phyloP scores from a whole-genome alignment of 2,888 invertebrate species.

The Thera obeliscata region DNA sequence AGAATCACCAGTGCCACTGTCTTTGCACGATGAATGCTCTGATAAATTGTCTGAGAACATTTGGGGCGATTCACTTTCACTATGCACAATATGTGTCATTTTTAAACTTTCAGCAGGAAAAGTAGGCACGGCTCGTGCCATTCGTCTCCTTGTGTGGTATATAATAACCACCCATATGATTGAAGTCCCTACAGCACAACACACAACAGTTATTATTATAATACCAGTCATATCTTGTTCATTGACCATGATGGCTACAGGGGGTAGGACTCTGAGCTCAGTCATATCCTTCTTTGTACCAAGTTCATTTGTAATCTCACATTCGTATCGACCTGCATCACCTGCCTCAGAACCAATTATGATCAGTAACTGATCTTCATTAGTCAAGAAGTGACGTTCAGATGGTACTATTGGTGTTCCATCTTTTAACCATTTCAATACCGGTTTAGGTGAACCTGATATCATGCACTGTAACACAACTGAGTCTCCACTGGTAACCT shows the following conservation, averaged over 20 bases:
- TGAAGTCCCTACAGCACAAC: conserved; percentile 96
- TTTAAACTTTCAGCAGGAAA: conserved; percentile 77
- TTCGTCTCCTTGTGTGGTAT: conserved; percentile 91
- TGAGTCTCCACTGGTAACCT: conserved; percentile 91
- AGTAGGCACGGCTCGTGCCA: conserved; percentile 79
- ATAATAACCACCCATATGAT: conserved; percentile 96
- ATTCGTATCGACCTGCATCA: conserved; percentile 95
- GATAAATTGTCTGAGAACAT: conserved; percentile 87
- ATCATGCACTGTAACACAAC: conserved; percentile 95
- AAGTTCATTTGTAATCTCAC: conserved; percentile 94
- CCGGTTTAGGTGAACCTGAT: conserved; percentile 92
- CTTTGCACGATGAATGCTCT: conserved; percentile 90
- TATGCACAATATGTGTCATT: conserved; percentile 80
- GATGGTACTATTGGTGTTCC: conserved; percentile 88
- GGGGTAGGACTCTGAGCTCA: conserved; percentile 88
- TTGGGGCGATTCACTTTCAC: conserved; percentile 80
- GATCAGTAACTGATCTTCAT: conserved; percentile 93
- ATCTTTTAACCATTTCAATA: conserved; percentile 94
- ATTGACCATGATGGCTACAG: conserved; percentile 81
- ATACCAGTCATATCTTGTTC: conserved; percentile 93
- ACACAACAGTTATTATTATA: conserved; percentile 94
- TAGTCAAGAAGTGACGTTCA: conserved; percentile 94
- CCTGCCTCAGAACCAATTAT: conserved; percentile 91
- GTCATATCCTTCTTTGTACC: conserved; percentile 90
- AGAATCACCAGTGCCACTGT: conserved; percentile 92